Conservation (phyloP, 1,140 invertebrate genomes). For the Drosophila funebris region DNA sequence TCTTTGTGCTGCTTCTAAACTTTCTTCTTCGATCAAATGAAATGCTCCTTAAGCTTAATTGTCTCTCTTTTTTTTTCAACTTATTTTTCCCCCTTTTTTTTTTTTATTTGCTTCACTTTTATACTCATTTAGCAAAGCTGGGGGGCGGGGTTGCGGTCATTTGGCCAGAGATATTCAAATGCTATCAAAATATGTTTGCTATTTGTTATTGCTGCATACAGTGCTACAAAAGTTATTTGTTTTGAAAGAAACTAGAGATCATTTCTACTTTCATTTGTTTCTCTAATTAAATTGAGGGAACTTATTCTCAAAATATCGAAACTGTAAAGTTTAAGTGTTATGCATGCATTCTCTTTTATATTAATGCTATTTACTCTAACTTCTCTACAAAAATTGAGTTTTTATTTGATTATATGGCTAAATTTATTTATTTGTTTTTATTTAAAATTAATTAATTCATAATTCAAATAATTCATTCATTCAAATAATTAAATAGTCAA, state of each 20-base stretch:
- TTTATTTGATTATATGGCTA: too few relatives aligned
- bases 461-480: too few relatives aligned
- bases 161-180: conserved; percentile 72
- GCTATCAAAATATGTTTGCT: conserved; percentile 67
- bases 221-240: conserved; percentile 15
- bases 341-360: too few relatives aligned
- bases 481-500: too few relatives aligned
- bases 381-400: too few relatives aligned
- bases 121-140: conserved; percentile 65
- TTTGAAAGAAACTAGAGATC: background rate
- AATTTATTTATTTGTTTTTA: too few relatives aligned
- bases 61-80: conserved; percentile 54
- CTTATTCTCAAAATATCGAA: too few relatives aligned
- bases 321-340: too few relatives aligned
- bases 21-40: conserved; percentile 78
- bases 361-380: too few relatives aligned
- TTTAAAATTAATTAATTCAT: too few relatives aligned
- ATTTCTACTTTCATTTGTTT: too few relatives aligned
- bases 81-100: background rate
- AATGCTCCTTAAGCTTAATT: conserved; percentile 82
- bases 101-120: conserved; percentile 63
- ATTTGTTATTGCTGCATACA: conserved; percentile 38
- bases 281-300: too few relatives aligned
- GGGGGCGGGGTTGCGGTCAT: conserved; percentile 39
- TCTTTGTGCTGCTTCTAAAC: conserved; percentile 60